A percentile compares a stretch with the other conserved stretches of the same genome.
Conservation (phyloP, 2,113 vertebrate species). For the Herpailurus yagouaroundi region DNA sequence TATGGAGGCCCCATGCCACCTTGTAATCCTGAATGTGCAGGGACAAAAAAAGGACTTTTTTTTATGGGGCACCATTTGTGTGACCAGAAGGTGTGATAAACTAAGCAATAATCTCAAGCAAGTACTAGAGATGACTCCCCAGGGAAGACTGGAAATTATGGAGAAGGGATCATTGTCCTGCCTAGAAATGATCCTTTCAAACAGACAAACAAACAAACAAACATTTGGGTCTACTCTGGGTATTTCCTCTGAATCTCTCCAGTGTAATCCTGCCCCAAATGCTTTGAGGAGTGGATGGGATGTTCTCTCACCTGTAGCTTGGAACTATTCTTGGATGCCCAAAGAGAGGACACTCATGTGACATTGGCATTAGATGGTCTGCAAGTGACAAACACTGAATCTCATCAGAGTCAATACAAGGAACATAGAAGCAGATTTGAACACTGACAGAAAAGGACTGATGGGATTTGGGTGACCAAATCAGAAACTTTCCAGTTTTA, state of each 20-base stretch:
- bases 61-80: not conserved
- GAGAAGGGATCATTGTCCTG: not conserved
- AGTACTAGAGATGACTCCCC: not conserved
- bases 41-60: not conserved
- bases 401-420: not conserved
- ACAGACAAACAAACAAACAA: not conserved
- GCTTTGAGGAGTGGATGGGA: not conserved
- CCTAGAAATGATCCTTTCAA: not conserved
- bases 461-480: not conserved
- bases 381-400: not conserved
- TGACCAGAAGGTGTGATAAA: not conserved
- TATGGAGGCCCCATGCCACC: not conserved
- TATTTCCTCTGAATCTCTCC: not conserved
- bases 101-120: not conserved
- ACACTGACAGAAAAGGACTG: not conserved
- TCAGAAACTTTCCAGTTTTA: not conserved
- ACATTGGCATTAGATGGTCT: not conserved
- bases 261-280: not conserved
- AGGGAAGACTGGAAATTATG: not conserved
- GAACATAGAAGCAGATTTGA: accelerated
- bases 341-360: not conserved
- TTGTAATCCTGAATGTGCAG: not conserved
- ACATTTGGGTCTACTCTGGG: not conserved
- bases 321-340: not conserved
- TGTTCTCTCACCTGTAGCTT: not conserved